phyloP scores from a whole-genome alignment of 2,113 vertebrate genomes.

The Emydocephalus ijimae region DNA sequence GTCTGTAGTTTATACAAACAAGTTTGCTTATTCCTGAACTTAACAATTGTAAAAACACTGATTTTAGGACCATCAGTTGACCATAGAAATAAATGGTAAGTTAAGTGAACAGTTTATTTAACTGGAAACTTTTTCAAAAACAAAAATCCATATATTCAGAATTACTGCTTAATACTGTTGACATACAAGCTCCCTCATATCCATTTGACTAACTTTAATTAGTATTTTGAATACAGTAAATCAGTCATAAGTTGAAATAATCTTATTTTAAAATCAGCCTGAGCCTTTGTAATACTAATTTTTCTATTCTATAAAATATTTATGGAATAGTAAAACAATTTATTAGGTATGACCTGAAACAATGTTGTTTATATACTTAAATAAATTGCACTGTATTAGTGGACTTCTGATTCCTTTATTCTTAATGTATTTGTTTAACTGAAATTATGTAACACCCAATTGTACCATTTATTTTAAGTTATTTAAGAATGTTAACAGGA shows the following conservation, averaged over 20 bases:
- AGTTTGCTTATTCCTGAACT: background rate
- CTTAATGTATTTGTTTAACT: conserved; percentile 62
- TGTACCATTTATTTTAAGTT: conserved; percentile 61
- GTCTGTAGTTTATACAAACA: background rate
- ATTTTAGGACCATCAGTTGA: background rate
- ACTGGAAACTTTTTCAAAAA: background rate
- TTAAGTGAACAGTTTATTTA: background rate
- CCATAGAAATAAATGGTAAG: background rate
- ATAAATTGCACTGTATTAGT: conserved; percentile 39
- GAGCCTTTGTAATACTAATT: conserved; percentile 15
- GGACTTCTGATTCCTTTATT: conserved; percentile 35
- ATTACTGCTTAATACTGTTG: background rate
- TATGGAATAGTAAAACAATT: background rate
- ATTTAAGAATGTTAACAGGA: conserved; percentile 63
- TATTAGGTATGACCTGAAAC: background rate
- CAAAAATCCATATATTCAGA: background rate
- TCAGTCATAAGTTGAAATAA: conserved; percentile 20
- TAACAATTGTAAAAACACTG: background rate
- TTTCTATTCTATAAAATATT: background rate
- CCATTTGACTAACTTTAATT: background rate
- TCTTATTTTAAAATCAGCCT: conserved; percentile 31
- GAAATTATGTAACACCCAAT: conserved; percentile 61
- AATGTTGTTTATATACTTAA: background rate
- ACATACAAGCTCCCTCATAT: background rate
- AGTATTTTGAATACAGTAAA: conserved; percentile 25